phyloP scores from a whole-genome alignment of 2,113 vertebrate species.

The Hassar affinis region DNA sequence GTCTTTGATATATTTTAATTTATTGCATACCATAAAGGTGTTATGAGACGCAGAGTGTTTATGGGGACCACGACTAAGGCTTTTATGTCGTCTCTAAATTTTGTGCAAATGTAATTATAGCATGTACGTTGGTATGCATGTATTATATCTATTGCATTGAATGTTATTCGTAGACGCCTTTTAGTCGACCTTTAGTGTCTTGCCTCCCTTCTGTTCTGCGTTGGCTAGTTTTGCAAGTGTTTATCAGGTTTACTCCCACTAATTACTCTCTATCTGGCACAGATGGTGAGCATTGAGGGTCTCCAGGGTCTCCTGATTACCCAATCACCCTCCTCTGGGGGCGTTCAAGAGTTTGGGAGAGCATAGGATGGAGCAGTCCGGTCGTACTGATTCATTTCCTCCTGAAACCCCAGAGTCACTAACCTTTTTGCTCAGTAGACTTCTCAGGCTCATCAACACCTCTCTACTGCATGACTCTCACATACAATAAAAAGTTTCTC shows the following conservation, averaged over 20 bases:
- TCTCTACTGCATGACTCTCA: background rate
- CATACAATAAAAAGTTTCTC: background rate
- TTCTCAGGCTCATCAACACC: slow-evolving; percentile 28
- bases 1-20: background rate
- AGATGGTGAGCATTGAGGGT: slow-evolving; percentile 51
- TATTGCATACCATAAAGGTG: background rate
- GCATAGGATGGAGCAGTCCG: slow-evolving; percentile 12
- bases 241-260: slow-evolving; percentile 42
- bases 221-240: slow-evolving; percentile 31
- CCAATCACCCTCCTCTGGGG: slow-evolving; percentile 39
- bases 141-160: background rate
- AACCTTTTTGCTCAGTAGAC: slow-evolving; percentile 10
- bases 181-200: slow-evolving; percentile 19
- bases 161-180: background rate
- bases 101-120: background rate
- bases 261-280: slow-evolving; percentile 53
- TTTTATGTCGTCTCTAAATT: background rate
- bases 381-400: slow-evolving; percentile 26
- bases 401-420: background rate
- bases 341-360: slow-evolving; percentile 19
- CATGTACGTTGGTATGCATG: background rate
- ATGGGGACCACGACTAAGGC: background rate
- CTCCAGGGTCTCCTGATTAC: slow-evolving; percentile 50
- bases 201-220: slow-evolving; percentile 36
- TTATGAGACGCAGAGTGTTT: background rate